Conservation (phyloP, 2,888 invertebrate species). For the Cerastis rubricosa region DNA sequence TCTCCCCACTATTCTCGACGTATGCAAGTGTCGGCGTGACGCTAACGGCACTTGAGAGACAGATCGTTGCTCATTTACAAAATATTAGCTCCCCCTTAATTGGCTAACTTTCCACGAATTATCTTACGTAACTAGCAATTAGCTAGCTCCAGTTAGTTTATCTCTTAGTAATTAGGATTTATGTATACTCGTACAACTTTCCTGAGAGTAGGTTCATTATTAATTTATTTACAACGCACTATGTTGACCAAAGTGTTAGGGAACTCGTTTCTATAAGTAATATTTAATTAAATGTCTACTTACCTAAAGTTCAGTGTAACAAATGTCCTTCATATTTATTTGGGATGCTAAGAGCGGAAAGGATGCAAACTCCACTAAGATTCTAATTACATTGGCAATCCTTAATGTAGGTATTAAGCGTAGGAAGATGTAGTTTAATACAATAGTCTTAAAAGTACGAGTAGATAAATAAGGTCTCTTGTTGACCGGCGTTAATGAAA, state of each 20-base stretch:
- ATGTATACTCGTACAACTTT: constrained; percentile 53
- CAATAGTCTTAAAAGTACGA: constrained; percentile 74
- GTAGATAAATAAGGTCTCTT: constrained; percentile 82
- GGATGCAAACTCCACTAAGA: constrained; percentile 46
- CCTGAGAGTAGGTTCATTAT: constrained; percentile 30
- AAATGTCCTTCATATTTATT: constrained; percentile 58
- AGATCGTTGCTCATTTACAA: constrained; percentile 78
- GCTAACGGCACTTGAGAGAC: constrained; percentile 77
- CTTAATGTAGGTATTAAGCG: constrained; percentile 56
- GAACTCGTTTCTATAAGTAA: constrained; percentile 29
- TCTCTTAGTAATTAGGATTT: constrained; percentile 68
- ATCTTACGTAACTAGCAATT: constrained; percentile 75
- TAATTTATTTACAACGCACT: constrained; percentile 38
- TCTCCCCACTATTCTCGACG: constrained; percentile 46
- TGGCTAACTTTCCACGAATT: constrained; percentile 76
- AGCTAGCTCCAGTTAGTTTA: constrained; percentile 69
- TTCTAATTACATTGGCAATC: constrained; percentile 54
- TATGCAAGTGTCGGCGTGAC: constrained; percentile 63
- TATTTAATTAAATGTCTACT: constrained; percentile 52
- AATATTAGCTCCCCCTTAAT: constrained; percentile 79
- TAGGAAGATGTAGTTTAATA: constrained; percentile 63
- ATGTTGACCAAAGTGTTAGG: constrained; percentile 18
- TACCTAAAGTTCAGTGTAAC: constrained; percentile 49
- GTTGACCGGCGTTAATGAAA: constrained; percentile 86
- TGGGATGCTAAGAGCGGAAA: constrained; percentile 41